These are phyloP conservation scores for Tipula confusa DNA, from an alignment of 2,888 invertebrate genomes.

Conservation along the genomic window DNA sequence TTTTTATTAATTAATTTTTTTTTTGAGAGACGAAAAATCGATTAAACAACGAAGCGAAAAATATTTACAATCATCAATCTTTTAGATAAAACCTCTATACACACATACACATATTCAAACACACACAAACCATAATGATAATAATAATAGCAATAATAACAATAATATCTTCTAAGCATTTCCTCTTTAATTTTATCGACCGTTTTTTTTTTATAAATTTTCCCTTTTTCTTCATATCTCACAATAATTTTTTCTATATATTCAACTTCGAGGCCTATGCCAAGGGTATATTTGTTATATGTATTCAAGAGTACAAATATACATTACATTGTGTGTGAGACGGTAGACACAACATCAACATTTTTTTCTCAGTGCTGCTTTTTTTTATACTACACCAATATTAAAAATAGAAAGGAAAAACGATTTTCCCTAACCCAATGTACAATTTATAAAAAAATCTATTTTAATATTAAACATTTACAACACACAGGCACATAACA, in stretches of 20 bases:
- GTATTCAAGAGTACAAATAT: slow-evolving; percentile 28
- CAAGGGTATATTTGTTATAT: slow-evolving; percentile 35
- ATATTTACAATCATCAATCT: slow-evolving; percentile 21
- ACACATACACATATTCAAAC: no score
- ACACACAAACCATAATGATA: no score
- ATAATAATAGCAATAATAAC: slow-evolving; percentile 14
- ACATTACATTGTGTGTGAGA: slow-evolving; percentile 7
- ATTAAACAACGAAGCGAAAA: not conserved
- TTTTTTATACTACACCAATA: slow-evolving; percentile 4
- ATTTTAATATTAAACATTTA: not conserved
- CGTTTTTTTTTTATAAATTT: slow-evolving; percentile 26
- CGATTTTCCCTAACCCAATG: not conserved
- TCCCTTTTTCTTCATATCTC: slow-evolving; percentile 28
- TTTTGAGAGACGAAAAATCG: not conserved
- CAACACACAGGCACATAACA: slow-evolving; percentile 1
- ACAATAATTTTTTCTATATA: not conserved
- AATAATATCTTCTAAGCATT: slow-evolving; percentile 28
- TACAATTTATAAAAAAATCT: not conserved
- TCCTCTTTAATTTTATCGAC: slow-evolving; percentile 33
- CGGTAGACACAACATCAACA: slow-evolving; percentile 3
- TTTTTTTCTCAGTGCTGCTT: not conserved
- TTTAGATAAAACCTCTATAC: not conserved
- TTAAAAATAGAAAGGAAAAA: slow-evolving; percentile 3
- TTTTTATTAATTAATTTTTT: slow-evolving; percentile 5
- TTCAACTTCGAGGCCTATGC: slow-evolving; percentile 36